Base-by-base conservation (phyloP, 1,140 invertebrate genomes). In the Papilio aristodemus region DNA sequence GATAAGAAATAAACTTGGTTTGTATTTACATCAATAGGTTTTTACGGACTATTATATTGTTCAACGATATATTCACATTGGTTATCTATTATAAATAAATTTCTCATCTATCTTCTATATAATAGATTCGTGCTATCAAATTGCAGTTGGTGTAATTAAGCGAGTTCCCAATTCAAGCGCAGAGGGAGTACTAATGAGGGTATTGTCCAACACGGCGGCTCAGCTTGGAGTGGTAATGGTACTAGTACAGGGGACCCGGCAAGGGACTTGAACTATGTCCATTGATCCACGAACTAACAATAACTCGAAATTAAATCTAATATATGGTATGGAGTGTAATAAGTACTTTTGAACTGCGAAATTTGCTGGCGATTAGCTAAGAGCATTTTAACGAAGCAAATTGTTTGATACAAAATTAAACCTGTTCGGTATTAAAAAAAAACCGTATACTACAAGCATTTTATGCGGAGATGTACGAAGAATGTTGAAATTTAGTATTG, bases 171-270 rank as follows among this genome's bases (percentile, higher is more conserved):
- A 66, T 66, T 46, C 32, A 11, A 32, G 27, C 11, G 27, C 43
- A 66, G 43, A 66, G 41, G 63, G 63, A 46, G 38, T 64, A 64
- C 63, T 66, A 66, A 46, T 66, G 63, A 66, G 63, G 6, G 41
- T 50, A 66, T 66, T 66, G 63, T 66, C 63, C 63, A 37, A 50
- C 39, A 46, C n/a, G 41, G 43, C 13, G 43, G 63, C n/a, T 66
- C 63, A 17, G 9, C 41, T 17, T 36, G 43, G 11, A 66, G 1
- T 66, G 41, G 63, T 66, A 8, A 14, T 32, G 10, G 25, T 64
- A 41, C 41, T 50, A 50, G 63, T 50, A 64, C 14, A 50, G 25
- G 41, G 41, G 43, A 32, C 22, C 10, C 32, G 4, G 25, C 25
- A 14, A 46, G 63, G 22, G 58, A 59, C 58, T 46, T 22, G 7